These are phyloP conservation scores for Holacanthus passer DNA, from an alignment of 2,113 vertebrate species.

Conservation along the genomic window DNA sequence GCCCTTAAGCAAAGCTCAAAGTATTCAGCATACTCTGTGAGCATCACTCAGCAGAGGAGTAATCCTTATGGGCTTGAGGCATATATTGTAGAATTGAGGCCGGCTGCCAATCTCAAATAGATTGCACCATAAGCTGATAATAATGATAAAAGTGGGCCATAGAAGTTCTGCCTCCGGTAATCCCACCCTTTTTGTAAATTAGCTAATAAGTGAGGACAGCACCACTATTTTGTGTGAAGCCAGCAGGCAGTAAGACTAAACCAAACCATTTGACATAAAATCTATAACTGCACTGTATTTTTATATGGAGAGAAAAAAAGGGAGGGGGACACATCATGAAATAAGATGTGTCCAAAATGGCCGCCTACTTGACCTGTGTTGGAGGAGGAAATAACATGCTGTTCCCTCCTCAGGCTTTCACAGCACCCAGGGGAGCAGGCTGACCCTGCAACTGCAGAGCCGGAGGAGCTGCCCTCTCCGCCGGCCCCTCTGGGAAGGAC, in stretches of 20 bases:
- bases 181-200: conserved; percentile 50
- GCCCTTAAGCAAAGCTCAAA: conserved; percentile 36
- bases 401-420: conserved; percentile 65
- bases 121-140: conserved; percentile 62
- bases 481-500: conserved; percentile 64
- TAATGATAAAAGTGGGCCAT: conserved; percentile 56
- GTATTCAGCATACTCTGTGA: conserved; percentile 39
- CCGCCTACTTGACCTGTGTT: conserved; percentile 72
- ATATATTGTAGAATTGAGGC: conserved; percentile 60
- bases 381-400: conserved; percentile 71
- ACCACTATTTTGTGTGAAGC: conserved; percentile 8
- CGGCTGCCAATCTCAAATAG: conserved; percentile 59
- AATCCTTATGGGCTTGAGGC: conserved; percentile 64
- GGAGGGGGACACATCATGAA: conserved; percentile 27
- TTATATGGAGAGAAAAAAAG: background rate
- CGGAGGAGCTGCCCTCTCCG: conserved; percentile 44
- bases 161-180: conserved; percentile 50
- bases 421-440: conserved; percentile 67
- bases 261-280: background rate
- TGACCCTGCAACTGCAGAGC: conserved; percentile 68
- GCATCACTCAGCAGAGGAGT: conserved; percentile 44
- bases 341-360: conserved; percentile 70
- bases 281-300: background rate
- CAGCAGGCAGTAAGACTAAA: background rate
- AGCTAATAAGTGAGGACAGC: conserved; percentile 37